Percentiles rank a stretch among this genome's conserved stretches.
These are phyloP conservation scores for Eilema depressum DNA, from an alignment of 2,888 invertebrate species.

Conservation along the genomic window DNA sequence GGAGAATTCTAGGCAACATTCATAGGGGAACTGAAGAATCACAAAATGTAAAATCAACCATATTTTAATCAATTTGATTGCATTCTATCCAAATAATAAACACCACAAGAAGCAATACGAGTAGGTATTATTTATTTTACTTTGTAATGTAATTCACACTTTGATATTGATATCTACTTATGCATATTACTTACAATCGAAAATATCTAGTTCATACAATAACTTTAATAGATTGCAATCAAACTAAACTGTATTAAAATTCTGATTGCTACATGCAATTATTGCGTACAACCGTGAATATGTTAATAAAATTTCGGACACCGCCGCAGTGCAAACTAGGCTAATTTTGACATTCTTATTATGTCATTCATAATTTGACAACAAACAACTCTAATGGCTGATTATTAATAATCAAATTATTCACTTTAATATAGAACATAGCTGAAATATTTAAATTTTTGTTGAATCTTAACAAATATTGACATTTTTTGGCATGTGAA, in stretches of 20 bases:
- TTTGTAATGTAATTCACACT: not conserved
- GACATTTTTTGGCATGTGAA: not conserved
- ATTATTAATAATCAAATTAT: constrained; percentile 7
- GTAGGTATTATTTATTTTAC: too few relatives aligned
- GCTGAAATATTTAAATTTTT: not conserved
- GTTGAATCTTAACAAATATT: not conserved
- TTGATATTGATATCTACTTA: not conserved
- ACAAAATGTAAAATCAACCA: not conserved
- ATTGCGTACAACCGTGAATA: constrained; percentile 30
- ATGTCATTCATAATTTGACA: constrained; percentile 36
- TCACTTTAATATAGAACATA: constrained; percentile 9
- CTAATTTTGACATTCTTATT: constrained; percentile 45
- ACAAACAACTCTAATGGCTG: constrained; percentile 25
- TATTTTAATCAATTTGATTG: not conserved
- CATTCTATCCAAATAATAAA: not conserved
- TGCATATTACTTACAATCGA: not conserved
- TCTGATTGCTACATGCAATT: constrained; percentile 43
- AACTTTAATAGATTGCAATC: constrained; percentile 23
- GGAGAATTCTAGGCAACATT: not conserved
- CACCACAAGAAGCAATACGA: too few relatives aligned
- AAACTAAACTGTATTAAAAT: constrained; percentile 28
- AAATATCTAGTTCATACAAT: constrained; percentile 7
- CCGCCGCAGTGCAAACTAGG: constrained; percentile 29
- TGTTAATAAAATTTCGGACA: constrained; percentile 35
- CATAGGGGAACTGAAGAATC: not conserved